Percentiles rank a stretch among this genome's conserved stretches.
Evolutionary conservation across 2,797 vertebrate genomes (phyloP).

Genomic region (Oceanodroma leucorhoa): DNA sequence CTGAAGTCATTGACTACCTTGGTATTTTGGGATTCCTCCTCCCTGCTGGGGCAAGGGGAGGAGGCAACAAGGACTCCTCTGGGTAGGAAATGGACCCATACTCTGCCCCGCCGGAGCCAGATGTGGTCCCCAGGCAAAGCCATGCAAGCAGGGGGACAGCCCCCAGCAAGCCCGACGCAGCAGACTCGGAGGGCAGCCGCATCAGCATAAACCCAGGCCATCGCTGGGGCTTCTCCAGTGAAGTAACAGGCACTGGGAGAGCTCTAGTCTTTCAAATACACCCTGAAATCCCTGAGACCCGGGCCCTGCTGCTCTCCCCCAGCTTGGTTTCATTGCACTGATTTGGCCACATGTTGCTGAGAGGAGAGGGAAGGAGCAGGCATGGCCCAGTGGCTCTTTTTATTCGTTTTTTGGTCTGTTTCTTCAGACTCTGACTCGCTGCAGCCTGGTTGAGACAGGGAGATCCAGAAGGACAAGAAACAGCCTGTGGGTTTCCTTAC

Average conservation of each 20-base stretch:
- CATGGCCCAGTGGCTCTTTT: not conserved
- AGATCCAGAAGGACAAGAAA: not conserved
- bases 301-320: accelerated
- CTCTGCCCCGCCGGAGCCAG: not conserved
- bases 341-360: not conserved
- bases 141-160: not conserved
- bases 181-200: no score
- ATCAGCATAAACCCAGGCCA: not conserved
- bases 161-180: accelerated
- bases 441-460: not conserved
- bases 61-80: not conserved
- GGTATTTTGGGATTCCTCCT: not conserved
- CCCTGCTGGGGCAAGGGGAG: not conserved
- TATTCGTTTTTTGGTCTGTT: not conserved
- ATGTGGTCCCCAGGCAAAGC: not conserved
- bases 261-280: not conserved
- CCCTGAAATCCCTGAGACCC: not conserved
- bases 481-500: no score
- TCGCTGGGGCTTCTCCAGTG: not conserved
- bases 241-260: not conserved
- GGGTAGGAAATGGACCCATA: accelerated
- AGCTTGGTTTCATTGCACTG: not conserved
- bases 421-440: not conserved
- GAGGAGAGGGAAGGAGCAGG: not conserved
- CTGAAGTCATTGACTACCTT: not conserved